These are phyloP conservation scores for Cerceris ruficornis DNA, from an alignment of 2,888 invertebrate species.

Conservation along the genomic window DNA sequence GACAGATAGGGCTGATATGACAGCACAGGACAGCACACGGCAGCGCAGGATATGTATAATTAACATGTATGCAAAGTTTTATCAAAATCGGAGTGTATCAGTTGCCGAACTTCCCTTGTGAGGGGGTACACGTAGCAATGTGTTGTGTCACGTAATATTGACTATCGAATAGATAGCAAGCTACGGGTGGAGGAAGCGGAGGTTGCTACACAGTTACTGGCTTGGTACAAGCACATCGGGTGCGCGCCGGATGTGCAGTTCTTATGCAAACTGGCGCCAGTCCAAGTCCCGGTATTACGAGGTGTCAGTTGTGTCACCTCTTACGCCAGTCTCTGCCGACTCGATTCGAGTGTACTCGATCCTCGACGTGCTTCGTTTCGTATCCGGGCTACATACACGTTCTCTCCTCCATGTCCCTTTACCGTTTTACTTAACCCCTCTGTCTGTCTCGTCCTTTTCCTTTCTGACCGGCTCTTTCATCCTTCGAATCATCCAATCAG, in stretches of 20 bases:
- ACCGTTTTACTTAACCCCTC: slow-evolving; percentile 21
- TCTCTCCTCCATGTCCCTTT: slow-evolving; percentile 30
- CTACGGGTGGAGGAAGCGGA: slow-evolving; percentile 48
- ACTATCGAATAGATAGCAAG: slow-evolving; percentile 70
- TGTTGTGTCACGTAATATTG: slow-evolving; percentile 70
- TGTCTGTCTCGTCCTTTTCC: slow-evolving; percentile 15
- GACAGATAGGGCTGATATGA: too few relatives aligned
- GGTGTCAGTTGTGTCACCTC: slow-evolving; percentile 77
- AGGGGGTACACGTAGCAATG: slow-evolving; percentile 56
- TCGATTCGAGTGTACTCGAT: slow-evolving; percentile 61
- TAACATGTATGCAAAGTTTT: too few relatives aligned
- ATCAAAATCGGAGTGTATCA: too few relatives aligned
- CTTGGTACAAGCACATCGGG: slow-evolving; percentile 60
- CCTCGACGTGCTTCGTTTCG: slow-evolving; percentile 49
- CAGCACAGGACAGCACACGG: too few relatives aligned
- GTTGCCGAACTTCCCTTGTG: too few relatives aligned
- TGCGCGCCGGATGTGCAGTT: slow-evolving; percentile 75
- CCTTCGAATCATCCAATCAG: slow-evolving; percentile 43
- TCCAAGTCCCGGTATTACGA: slow-evolving; percentile 78
- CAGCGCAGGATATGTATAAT: too few relatives aligned
- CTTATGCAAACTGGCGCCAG: slow-evolving; percentile 79
- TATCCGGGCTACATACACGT: slow-evolving; percentile 33
- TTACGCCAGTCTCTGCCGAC: slow-evolving; percentile 58
- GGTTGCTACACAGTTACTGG: slow-evolving; percentile 47
- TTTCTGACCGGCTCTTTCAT: slow-evolving; percentile 29